These are phyloP conservation scores for Adelognathus sp. DNA, from an alignment of 2,888 invertebrate species.

Conservation along the genomic window DNA sequence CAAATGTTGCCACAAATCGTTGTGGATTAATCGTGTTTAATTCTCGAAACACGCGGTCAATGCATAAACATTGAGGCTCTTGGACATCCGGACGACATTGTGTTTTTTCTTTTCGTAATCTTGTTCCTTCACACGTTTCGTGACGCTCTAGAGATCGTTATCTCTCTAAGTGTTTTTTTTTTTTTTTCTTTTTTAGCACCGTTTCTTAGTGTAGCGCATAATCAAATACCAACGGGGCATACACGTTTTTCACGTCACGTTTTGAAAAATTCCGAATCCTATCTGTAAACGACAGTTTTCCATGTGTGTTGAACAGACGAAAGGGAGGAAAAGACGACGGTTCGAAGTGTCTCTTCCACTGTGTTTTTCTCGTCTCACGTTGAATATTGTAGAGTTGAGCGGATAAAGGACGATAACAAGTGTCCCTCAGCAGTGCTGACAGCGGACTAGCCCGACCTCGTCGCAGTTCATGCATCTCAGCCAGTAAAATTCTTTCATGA, in stretches of 20 bases:
- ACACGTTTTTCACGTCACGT: neutral
- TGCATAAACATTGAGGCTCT: conserved; percentile 18
- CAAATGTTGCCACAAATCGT: too few species aligned
- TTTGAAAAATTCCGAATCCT: neutral
- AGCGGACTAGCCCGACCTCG: conserved; percentile 95
- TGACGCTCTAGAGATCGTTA: neutral
- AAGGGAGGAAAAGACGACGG: neutral
- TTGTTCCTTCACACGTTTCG: neutral
- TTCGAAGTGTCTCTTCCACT: neutral
- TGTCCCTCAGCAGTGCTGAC: conserved; percentile 88
- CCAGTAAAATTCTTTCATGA: conserved; percentile 96
- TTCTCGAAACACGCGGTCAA: neutral
- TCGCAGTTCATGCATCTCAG: conserved; percentile 98
- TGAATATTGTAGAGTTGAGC: conserved; percentile 34
- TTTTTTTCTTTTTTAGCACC: conserved; percentile 67
- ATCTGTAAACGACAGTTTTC: neutral
- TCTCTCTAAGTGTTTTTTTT: conserved; percentile 1
- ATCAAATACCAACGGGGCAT: conserved; percentile 46
- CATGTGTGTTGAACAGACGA: neutral
- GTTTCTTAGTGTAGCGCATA: conserved; percentile 61
- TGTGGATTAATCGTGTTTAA: conserved; percentile 2
- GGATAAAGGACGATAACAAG: conserved; percentile 21
- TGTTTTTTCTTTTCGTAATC: neutral
- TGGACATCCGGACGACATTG: neutral
- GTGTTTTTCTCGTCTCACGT: neutral